Evolutionary conservation across 2,113 vertebrate genomes (phyloP).

Genomic region (Proteles cristata): DNA sequence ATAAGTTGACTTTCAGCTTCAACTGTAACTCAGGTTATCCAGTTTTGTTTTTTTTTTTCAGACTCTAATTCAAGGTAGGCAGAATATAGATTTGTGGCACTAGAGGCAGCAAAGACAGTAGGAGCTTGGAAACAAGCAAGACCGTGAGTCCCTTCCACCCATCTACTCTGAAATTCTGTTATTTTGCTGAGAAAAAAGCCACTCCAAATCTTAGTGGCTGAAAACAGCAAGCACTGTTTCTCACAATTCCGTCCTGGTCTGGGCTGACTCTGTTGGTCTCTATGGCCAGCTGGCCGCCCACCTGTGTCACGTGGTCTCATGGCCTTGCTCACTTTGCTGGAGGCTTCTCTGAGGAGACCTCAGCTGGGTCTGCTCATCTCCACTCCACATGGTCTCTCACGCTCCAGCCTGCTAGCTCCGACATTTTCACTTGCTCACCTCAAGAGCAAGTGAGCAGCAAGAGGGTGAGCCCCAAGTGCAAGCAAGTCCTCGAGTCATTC

Average conservation of each 20-base stretch:
- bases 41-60: background rate
- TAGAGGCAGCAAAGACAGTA: background rate
- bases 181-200: background rate
- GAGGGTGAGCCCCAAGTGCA: background rate
- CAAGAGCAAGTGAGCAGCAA: background rate
- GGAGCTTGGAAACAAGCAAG: background rate
- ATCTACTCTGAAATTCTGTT: background rate
- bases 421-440: background rate
- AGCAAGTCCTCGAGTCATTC: background rate
- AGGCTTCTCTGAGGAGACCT: background rate
- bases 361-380: background rate
- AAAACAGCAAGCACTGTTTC: background rate
- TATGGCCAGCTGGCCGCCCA: background rate
- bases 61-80: background rate
- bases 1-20: background rate
- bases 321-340: background rate
- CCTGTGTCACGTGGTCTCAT: background rate
- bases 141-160: background rate
- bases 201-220: background rate
- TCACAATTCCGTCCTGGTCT: background rate
- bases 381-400: background rate
- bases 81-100: background rate
- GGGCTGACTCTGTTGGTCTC: background rate
- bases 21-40: background rate
- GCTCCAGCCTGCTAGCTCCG: background rate